Evolutionary conservation across 2,888 invertebrate species (phyloP), one percentile per base, ranked within the genome.

Genomic region (Cryptophagus acutangulus): DNA sequence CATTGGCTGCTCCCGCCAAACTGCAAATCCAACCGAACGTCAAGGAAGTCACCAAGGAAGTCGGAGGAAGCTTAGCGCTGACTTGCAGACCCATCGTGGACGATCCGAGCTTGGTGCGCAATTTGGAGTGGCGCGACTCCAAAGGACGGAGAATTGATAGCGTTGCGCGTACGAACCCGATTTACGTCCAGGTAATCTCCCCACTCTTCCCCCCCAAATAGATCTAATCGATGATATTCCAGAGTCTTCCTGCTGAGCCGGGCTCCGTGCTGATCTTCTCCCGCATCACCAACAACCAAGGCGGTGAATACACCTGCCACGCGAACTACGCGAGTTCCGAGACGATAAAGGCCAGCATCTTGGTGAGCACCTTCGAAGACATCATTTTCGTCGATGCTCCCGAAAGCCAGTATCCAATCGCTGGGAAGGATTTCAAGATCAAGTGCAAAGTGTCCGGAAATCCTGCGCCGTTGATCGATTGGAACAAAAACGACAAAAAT

Each of bases 361-460:
- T 74, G 56, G 77, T 89, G 58, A 81, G 81, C 57, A 84, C 87
- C 43, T 85, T 83, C 62, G 74, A 83, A 63, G 84, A 86, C 26
- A 89, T 93, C 43, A 87, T 84, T 46, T 69, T 87, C 82, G 81
- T 81, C 9, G 84, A 92, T 66, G 91, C 91, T 1, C 89, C 91
- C 24, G 77, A 76, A 59, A 82, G 84, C 59, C 92, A 93, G 66
- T 85, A 78, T 59, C 87, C 91, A 1, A 83, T 83, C 15, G 76
- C 85, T 39, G 84, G 85, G 17, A 74, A 77, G 50, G 82, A 87
- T 58, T 87, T 80, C 63, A 78, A 78, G 64, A 81, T 93, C 12
- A 81, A 79, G 70, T 93, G 93, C 62, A 81, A 84, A 66, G 92
- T 92, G 0, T 80, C 79, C 43, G 91, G 92, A 0, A 82, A 84